These are phyloP conservation scores for Anthophora plumipes DNA, from an alignment of 2,888 invertebrate genomes.

Conservation along the genomic window DNA sequence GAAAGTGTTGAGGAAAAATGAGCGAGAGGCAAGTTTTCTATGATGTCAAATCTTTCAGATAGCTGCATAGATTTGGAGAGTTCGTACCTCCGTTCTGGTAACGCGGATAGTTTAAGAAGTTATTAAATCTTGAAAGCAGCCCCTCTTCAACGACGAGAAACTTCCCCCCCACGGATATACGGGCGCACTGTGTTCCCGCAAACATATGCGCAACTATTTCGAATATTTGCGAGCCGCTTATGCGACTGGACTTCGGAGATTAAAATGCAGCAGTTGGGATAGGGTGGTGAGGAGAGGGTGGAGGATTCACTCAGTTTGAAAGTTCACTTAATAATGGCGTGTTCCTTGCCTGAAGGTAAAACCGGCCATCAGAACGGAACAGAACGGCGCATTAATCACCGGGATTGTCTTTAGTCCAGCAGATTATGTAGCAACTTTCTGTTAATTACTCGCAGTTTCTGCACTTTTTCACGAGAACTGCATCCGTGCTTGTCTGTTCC, in stretches of 20 bases:
- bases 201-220: slow-evolving; percentile 36
- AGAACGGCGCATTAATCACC: slow-evolving; percentile 40
- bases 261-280: slow-evolving; percentile 24
- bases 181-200: neutral
- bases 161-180: slow-evolving; percentile 3
- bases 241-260: slow-evolving; percentile 7
- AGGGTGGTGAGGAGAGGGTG: too few relatives aligned
- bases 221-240: slow-evolving; percentile 8
- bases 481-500: neutral
- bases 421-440: slow-evolving; percentile 27
- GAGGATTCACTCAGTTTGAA: slow-evolving; percentile 2
- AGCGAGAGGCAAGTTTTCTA: neutral
- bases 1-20: neutral
- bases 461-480: neutral
- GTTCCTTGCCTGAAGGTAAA: neutral
- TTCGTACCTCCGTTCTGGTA: neutral
- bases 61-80: neutral
- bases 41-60: neutral
- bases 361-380: slow-evolving; percentile 10
- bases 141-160: neutral
- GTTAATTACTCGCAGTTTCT: slow-evolving; percentile 15
- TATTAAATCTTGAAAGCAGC: slow-evolving; percentile 32
- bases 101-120: slow-evolving; percentile 15
- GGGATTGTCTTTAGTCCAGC: slow-evolving; percentile 23
- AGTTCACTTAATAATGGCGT: slow-evolving; percentile 5